These are phyloP conservation scores for Chelonus formosanus DNA, from an alignment of 2,888 invertebrate genomes.

Conservation along the genomic window DNA sequence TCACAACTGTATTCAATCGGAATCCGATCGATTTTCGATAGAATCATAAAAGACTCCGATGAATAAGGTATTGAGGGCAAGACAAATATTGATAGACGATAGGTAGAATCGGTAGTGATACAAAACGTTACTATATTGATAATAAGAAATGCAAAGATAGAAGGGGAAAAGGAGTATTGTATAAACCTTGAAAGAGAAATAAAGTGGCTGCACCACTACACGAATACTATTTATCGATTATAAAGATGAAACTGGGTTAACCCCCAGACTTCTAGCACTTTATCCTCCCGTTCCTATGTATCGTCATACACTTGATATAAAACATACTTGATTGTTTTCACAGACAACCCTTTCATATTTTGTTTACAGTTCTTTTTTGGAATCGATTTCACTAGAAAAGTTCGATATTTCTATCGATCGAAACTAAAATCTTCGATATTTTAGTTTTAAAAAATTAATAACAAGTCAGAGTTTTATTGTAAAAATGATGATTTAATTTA, in stretches of 20 bases:
- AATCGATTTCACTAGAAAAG: neutral
- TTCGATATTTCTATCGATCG: no score
- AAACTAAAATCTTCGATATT: neutral
- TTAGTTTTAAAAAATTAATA: neutral
- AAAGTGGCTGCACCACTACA: slow-evolving; percentile 47
- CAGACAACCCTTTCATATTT: neutral
- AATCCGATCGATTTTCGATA: slow-evolving; percentile 16
- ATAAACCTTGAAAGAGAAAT: slow-evolving; percentile 46
- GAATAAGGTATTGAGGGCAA: slow-evolving; percentile 32
- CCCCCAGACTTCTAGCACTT: slow-evolving; percentile 42
- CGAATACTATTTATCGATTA: slow-evolving; percentile 51
- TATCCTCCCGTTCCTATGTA: neutral
- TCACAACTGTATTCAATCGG: neutral
- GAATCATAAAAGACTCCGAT: slow-evolving; percentile 25
- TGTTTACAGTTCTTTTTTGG: no score
- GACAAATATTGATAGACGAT: slow-evolving; percentile 36
- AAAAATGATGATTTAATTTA: slow-evolving; percentile 18
- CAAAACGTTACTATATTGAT: slow-evolving; percentile 15
- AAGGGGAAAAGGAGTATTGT: slow-evolving; percentile 10
- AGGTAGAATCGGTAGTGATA: slow-evolving; percentile 16
- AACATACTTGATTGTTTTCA: slow-evolving; percentile 31
- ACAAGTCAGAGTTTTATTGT: neutral
- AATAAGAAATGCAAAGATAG: slow-evolving; percentile 17
- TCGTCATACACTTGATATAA: slow-evolving; percentile 21
- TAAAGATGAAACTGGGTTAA: slow-evolving; percentile 53